These are phyloP conservation scores for Pseudomyrmex pallidus DNA, from an alignment of 1,140 invertebrate species.

Conservation along the genomic window DNA sequence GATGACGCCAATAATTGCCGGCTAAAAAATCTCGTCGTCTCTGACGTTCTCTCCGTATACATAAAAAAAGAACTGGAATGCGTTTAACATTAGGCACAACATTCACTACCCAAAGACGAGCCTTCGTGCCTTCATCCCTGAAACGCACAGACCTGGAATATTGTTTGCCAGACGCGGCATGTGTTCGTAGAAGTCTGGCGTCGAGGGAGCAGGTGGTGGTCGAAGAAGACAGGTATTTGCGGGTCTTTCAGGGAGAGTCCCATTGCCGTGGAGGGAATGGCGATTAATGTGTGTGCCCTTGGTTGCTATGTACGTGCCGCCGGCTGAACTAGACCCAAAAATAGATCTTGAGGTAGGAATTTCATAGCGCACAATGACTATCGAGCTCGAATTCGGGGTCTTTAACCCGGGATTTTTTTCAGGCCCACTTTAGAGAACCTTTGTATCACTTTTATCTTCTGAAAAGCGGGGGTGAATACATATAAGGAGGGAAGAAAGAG, in stretches of 20 bases:
- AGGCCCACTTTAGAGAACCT: neutral
- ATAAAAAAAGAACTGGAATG: neutral
- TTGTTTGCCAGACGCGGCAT: constrained; percentile 47
- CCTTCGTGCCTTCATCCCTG: neutral
- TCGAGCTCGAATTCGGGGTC: neutral
- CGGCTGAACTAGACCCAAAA: neutral
- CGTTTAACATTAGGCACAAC: neutral
- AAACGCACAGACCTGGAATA: constrained; percentile 22
- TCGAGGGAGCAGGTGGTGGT: neutral
- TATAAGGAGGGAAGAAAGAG: neutral
- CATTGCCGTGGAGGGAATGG: constrained; percentile 48
- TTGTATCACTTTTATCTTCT: neutral
- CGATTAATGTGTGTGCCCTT: neutral
- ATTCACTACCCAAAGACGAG: neutral
- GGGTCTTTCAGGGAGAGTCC: constrained; percentile 62
- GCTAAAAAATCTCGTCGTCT: neutral
- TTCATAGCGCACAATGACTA: constrained; percentile 19
- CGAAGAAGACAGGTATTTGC: constrained; percentile 67
- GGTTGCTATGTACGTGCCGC: too few relatives aligned
- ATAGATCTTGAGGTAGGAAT: neutral
- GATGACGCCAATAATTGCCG: neutral
- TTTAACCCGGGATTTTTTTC: neutral
- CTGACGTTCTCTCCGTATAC: neutral
- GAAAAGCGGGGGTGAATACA: neutral
- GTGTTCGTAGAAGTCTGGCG: constrained; percentile 32